phyloP scores from a whole-genome alignment of 2,888 invertebrate species.

The Amphipoea lucens region DNA sequence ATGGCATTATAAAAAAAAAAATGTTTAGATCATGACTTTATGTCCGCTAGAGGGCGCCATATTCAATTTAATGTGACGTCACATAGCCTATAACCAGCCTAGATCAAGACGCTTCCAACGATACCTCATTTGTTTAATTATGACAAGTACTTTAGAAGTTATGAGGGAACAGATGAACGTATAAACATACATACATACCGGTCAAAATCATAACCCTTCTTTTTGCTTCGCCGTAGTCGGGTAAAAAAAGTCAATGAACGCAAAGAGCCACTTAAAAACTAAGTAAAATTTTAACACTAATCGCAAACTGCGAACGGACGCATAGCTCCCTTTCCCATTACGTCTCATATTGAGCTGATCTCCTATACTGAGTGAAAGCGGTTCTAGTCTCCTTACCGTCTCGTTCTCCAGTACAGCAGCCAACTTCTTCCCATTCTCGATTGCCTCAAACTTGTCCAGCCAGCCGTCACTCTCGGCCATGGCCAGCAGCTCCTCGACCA shows the following conservation, averaged over 20 bases:
- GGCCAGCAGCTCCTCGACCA: slow-evolving; percentile 91
- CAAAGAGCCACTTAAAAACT: neutral
- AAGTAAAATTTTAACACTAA: neutral
- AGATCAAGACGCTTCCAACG: too few relatives aligned
- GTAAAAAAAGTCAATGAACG: neutral
- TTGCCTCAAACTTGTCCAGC: slow-evolving; percentile 91
- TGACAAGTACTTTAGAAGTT: too few relatives aligned
- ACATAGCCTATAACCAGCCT: too few relatives aligned
- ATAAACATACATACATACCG: too few relatives aligned
- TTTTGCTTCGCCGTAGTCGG: too few relatives aligned
- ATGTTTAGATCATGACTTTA: too few relatives aligned
- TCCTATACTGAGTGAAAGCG: neutral
- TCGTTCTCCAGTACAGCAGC: slow-evolving; percentile 88
- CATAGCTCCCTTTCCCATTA: neutral
- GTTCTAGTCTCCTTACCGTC: slow-evolving; percentile 76
- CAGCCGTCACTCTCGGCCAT: slow-evolving; percentile 88
- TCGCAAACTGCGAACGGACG: neutral
- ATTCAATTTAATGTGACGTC: too few relatives aligned
- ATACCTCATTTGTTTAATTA: too few relatives aligned
- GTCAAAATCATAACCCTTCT: too few relatives aligned
- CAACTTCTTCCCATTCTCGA: slow-evolving; percentile 91
- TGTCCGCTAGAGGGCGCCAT: too few relatives aligned
- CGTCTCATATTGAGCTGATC: neutral
- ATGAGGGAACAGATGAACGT: too few relatives aligned
- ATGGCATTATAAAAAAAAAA: too few relatives aligned